These are phyloP conservation scores for Sycophila sp. DNA, from an alignment of 1,140 invertebrate genomes.

Conservation along the genomic window DNA sequence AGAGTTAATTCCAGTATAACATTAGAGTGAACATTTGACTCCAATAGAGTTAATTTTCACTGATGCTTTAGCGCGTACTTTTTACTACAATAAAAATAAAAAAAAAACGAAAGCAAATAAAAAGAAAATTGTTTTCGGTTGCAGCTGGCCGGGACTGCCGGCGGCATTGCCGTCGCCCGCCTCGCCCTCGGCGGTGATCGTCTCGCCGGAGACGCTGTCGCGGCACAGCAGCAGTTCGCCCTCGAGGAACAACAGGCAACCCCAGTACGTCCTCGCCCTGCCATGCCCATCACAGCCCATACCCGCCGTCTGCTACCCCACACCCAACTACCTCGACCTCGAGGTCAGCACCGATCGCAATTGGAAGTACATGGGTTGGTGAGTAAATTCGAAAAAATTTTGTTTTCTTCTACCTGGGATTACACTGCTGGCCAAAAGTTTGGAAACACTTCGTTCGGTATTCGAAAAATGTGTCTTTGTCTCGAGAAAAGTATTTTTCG, in stretches of 20 bases:
- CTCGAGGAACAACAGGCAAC: constrained; percentile 50
- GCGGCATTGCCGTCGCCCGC: constrained; percentile 74
- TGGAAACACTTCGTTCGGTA: too few relatives aligned
- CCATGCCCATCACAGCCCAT: constrained; percentile 59
- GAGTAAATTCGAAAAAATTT: too few relatives aligned
- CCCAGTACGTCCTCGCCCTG: constrained; percentile 60
- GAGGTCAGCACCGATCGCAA: constrained; percentile 59
- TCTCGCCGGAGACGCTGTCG: constrained; percentile 78
- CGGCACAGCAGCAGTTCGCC: constrained; percentile 68
- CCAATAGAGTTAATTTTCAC: too few relatives aligned
- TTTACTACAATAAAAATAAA: too few relatives aligned
- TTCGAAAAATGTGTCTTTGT: too few relatives aligned
- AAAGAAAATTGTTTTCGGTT: constrained; percentile 13
- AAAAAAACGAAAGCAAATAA: not conserved
- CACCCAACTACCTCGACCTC: constrained; percentile 53
- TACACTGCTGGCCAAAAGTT: too few relatives aligned
- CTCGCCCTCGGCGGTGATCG: constrained; percentile 75
- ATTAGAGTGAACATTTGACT: too few relatives aligned
- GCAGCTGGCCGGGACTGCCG: constrained; percentile 63
- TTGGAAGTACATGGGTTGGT: constrained; percentile 62
- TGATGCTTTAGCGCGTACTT: too few relatives aligned
- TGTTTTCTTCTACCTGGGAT: too few relatives aligned
- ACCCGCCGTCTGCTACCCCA: constrained; percentile 61
- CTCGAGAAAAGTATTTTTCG: too few relatives aligned
- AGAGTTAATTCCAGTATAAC: too few relatives aligned